Conservation (phyloP, 2,797 vertebrate genomes). For the Acomys russatus region DNA sequence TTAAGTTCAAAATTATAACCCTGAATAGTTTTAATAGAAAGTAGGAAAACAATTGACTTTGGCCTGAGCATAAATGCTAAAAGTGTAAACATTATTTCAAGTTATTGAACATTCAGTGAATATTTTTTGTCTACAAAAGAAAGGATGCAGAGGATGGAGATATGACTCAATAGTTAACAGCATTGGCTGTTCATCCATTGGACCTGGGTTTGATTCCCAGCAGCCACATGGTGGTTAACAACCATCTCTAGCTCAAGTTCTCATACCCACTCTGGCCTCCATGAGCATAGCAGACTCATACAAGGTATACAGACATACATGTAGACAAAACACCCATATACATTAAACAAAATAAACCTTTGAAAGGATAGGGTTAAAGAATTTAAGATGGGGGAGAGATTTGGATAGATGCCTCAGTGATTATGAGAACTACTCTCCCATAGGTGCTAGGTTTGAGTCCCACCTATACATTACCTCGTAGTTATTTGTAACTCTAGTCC, state of each 20-base stretch:
- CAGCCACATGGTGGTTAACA: not conserved
- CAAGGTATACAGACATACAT: not conserved
- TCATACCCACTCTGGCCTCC: not conserved
- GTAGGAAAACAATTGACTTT: conserved; percentile 27
- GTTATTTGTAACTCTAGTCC: not conserved
- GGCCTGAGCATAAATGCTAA: not conserved
- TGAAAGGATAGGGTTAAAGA: not conserved
- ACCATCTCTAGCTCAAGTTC: not conserved
- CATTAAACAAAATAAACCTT: not conserved
- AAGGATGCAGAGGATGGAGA: not conserved
- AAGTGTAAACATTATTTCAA: conserved; percentile 36
- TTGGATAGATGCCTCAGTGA: no score
- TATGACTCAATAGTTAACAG: not conserved
- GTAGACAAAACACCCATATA: not conserved
- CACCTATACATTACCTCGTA: not conserved
- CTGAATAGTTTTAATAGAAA: not conserved
- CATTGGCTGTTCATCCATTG: not conserved
- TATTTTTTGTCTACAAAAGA: not conserved
- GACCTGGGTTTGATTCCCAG: not conserved
- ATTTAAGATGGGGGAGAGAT: not conserved
- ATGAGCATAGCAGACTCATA: not conserved
- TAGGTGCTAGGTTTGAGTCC: not conserved
- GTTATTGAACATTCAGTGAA: conserved; percentile 31
- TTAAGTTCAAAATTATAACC: conserved; percentile 35
- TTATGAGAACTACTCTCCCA: not conserved